phyloP scores from a whole-genome alignment of 2,797 vertebrate genomes.

The Pseudomugil tenellus region DNA sequence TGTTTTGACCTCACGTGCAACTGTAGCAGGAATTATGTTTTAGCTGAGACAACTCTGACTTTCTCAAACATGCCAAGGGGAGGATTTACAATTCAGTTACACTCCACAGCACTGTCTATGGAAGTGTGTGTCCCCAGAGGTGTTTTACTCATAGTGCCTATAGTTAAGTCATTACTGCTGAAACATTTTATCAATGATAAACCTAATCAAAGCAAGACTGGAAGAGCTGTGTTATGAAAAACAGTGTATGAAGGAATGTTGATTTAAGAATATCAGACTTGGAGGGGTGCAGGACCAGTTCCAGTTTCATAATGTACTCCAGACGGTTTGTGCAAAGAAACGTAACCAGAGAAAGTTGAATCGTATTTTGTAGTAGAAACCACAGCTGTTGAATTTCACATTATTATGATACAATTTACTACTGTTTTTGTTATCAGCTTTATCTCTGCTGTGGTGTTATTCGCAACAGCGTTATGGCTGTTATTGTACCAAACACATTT shows the following conservation, averaged over 20 bases:
- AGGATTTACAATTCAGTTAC: slow-evolving; percentile 6
- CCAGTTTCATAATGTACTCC: not conserved
- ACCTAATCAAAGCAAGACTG: slow-evolving; percentile 8
- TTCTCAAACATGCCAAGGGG: slow-evolving; percentile 39
- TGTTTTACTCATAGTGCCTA: slow-evolving; percentile 17
- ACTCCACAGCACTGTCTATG: not conserved
- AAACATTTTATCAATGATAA: not conserved
- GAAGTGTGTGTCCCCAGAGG: not conserved
- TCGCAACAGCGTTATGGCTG: no score
- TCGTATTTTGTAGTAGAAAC: no score
- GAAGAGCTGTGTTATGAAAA: not conserved
- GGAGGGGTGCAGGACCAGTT: not conserved
- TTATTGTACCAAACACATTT: no score
- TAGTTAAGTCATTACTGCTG: slow-evolving; percentile 8
- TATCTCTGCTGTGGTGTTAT: no score
- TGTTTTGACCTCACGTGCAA: slow-evolving; percentile 38
- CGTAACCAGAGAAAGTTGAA: not conserved
- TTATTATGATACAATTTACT: no score
- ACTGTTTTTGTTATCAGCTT: no score
- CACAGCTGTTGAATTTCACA: no score
- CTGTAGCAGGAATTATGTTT: slow-evolving; percentile 34
- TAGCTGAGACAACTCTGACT: slow-evolving; percentile 18
- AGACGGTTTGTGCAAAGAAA: not conserved
- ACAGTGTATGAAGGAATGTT: not conserved
- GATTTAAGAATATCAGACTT: not conserved